Conservation (phyloP, 2,113 vertebrate species). For the Otocyon megalotis region DNA sequence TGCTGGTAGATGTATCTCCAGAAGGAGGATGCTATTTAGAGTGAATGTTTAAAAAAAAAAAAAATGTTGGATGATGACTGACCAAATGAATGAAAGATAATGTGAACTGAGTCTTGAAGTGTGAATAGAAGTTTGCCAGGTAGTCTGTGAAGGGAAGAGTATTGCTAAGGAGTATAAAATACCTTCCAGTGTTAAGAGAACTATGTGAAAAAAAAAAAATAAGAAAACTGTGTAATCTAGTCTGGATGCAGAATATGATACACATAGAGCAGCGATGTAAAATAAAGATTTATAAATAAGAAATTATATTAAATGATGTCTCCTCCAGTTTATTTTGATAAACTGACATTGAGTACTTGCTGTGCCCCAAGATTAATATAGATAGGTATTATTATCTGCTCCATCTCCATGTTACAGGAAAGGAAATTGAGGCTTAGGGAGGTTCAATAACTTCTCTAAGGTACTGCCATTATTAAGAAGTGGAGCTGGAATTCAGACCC, state of each 20-base stretch:
- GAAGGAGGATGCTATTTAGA: neutral
- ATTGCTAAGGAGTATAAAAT: neutral
- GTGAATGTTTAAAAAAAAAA: neutral
- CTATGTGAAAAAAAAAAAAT: neutral
- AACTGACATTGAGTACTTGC: neutral
- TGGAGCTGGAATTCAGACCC: neutral
- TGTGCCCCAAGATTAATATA: neutral
- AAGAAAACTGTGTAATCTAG: neutral
- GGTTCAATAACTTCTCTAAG: neutral
- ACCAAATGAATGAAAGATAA: neutral
- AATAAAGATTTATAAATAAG: neutral
- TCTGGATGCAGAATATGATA: neutral
- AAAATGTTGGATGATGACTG: neutral
- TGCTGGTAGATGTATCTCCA: neutral
- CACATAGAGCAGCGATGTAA: neutral
- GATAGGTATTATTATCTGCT: neutral
- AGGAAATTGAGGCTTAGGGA: neutral
- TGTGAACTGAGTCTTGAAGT: constrained; percentile 24
- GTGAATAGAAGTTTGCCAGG: neutral
- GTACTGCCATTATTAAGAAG: neutral
- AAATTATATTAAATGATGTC: neutral
- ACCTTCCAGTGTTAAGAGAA: neutral
- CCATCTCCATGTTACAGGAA: neutral
- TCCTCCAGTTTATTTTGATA: neutral
- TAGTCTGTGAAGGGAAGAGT: neutral